Conservation (phyloP, 2,113 vertebrate species). For the human region DNA sequence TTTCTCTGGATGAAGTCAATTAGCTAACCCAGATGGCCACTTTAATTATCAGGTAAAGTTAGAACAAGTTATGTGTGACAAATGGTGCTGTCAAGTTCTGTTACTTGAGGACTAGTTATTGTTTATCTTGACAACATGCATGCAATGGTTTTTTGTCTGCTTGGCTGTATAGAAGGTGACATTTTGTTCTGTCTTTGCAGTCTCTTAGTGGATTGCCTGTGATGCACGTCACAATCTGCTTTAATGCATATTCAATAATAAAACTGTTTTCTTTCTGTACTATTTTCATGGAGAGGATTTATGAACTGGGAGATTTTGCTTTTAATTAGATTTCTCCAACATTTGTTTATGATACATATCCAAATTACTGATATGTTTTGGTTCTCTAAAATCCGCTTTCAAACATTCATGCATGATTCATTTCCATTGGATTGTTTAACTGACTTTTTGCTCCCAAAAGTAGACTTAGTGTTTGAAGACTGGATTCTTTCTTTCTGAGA, state of each 20-base stretch:
- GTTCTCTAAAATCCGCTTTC: neutral
- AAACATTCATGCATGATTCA: neutral
- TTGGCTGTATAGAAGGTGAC: neutral
- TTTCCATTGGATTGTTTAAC: constrained; percentile 8
- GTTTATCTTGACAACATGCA: neutral
- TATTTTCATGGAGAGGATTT: neutral
- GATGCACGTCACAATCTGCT: neutral
- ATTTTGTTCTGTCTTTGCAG: neutral
- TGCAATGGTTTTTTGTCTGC: neutral
- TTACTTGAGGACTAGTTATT: neutral
- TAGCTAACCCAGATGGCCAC: neutral
- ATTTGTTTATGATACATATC: neutral
- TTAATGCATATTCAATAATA: neutral
- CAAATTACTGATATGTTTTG: neutral
- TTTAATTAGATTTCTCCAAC: neutral
- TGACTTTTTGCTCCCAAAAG: neutral
- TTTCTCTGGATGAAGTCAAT: neutral
- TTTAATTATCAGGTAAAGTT: neutral
- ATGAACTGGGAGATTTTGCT: neutral
- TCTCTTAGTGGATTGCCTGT: neutral
- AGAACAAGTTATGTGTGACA: neutral
- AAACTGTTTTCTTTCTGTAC: neutral
- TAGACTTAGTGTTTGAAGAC: neutral
- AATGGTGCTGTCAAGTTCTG: neutral
- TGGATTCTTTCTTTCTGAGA: neutral